A percentile compares a stretch with the other conserved stretches of the same genome.
Conservation (phyloP, 1,140 invertebrate genomes). For the Leptinotarsa undecemlineata region DNA sequence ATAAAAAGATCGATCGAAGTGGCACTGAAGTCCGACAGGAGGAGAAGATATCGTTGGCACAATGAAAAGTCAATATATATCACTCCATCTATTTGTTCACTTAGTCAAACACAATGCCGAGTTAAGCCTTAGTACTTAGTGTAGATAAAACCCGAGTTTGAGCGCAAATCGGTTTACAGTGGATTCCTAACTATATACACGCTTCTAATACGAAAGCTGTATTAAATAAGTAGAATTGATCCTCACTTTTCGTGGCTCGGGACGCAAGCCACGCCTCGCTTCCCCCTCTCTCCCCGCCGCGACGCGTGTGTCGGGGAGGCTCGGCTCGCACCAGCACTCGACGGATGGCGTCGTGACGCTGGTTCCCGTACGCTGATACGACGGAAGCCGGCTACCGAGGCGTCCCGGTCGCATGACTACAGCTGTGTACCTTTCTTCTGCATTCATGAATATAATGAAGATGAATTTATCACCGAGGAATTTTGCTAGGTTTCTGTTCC, state of each 20-base stretch:
- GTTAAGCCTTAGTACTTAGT: constrained; percentile 56
- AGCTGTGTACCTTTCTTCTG: too few relatives aligned
- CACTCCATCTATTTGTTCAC: constrained; percentile 57
- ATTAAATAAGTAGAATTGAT: constrained; percentile 58
- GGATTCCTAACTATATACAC: constrained; percentile 58
- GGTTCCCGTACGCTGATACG: constrained; percentile 13
- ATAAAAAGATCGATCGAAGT: constrained; percentile 31
- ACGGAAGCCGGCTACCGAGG: constrained; percentile 6
- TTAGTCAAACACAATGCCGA: constrained; percentile 56
- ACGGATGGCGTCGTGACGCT: constrained; percentile 19
- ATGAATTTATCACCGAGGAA: too few relatives aligned
- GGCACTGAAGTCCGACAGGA: constrained; percentile 33
- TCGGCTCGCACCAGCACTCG: constrained; percentile 29
- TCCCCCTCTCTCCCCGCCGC: constrained; percentile 41
- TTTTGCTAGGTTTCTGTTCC: too few relatives aligned
- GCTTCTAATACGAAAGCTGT: constrained; percentile 57
- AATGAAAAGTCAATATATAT: constrained; percentile 55
- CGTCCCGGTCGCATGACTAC: neutral
- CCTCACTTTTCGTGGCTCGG: constrained; percentile 56
- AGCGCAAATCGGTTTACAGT: constrained; percentile 57
- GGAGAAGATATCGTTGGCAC: constrained; percentile 43
- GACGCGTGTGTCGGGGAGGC: constrained; percentile 31
- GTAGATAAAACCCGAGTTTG: constrained; percentile 57
- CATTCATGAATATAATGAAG: too few relatives aligned
- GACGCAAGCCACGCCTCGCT: constrained; percentile 41